Conservation (phyloP, 2,888 invertebrate genomes). For the Apocheima hispidaria region DNA sequence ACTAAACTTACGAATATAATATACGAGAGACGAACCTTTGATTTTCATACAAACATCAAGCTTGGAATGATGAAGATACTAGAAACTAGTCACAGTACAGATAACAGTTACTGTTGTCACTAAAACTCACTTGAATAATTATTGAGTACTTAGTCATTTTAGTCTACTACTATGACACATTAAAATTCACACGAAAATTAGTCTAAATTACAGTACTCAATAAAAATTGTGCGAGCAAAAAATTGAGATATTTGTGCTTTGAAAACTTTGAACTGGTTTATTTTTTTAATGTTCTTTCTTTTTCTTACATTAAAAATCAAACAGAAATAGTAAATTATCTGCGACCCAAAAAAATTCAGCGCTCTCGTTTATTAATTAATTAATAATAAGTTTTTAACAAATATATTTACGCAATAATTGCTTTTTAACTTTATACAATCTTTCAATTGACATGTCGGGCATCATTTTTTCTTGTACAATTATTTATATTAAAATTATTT, state of each 20-base stretch:
- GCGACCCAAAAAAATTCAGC: slow-evolving; percentile 47
- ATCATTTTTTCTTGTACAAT: slow-evolving; percentile 81
- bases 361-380: slow-evolving; percentile 48
- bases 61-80: not conserved
- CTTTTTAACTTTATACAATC: slow-evolving; percentile 77
- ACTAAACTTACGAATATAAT: slow-evolving; percentile 75
- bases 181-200: not conserved
- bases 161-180: not conserved
- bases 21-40: slow-evolving; percentile 46
- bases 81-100: not conserved
- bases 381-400: slow-evolving; percentile 41
- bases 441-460: slow-evolving; percentile 84
- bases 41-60: slow-evolving; percentile 2
- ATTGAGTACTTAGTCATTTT: no score
- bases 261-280: not conserved
- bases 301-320: slow-evolving; percentile 48
- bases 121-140: no score
- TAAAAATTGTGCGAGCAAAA: not conserved
- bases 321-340: slow-evolving; percentile 32
- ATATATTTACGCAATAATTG: slow-evolving; percentile 54
- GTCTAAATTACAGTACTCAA: not conserved
- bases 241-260: not conserved
- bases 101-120: not conserved
- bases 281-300: slow-evolving; percentile 49
- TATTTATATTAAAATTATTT: slow-evolving; percentile 53